Percentiles rank a stretch among this genome's conserved stretches.
Evolutionary conservation across 1,140 invertebrate species (phyloP).

Genomic region (Branchinecta lindahli): DNA sequence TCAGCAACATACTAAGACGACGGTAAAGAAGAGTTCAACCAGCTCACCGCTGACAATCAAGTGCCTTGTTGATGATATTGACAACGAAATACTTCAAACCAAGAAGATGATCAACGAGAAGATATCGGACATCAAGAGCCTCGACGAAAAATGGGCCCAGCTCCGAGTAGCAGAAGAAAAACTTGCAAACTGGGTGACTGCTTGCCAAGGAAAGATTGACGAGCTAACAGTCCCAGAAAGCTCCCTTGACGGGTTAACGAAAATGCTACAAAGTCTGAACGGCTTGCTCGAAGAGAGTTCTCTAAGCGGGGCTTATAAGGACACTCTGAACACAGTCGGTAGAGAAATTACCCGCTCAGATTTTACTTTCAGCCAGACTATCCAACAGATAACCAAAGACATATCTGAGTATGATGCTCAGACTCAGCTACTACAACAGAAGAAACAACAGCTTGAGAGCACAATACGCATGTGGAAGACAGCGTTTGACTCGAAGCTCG

Average conservation of each 20-base stretch:
- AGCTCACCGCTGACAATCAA: conserved; percentile 49
- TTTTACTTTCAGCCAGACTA: conserved; percentile 52
- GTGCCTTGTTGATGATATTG: conserved; percentile 48
- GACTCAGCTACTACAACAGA: conserved; percentile 51
- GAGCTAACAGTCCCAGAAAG: conserved; percentile 22
- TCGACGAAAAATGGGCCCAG: conserved; percentile 25
- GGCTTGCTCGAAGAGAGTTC: conserved; percentile 37
- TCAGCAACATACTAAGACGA: conserved; percentile 35
- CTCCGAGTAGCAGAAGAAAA: conserved; percentile 28
- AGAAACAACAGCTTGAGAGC: conserved; percentile 44
- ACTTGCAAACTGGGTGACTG: conserved; percentile 23
- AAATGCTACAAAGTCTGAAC: conserved; percentile 40
- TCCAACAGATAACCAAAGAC: conserved; percentile 56
- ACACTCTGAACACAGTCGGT: conserved; percentile 49
- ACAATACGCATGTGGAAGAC: conserved; percentile 56
- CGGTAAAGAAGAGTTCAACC: conserved; percentile 47
- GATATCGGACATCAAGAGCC: conserved; percentile 51
- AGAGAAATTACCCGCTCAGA: conserved; percentile 60
- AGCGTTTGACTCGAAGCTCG: conserved; percentile 50
- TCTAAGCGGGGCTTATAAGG: conserved; percentile 35
- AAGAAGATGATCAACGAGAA: conserved; percentile 37
- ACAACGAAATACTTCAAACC: conserved; percentile 38
- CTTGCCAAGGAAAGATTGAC: conserved; percentile 23
- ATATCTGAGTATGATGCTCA: conserved; percentile 61
- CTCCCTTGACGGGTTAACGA: conserved; percentile 39